Base-by-base conservation (phyloP, 2,113 vertebrate genomes). In the Macroglossus sobrinus region DNA sequence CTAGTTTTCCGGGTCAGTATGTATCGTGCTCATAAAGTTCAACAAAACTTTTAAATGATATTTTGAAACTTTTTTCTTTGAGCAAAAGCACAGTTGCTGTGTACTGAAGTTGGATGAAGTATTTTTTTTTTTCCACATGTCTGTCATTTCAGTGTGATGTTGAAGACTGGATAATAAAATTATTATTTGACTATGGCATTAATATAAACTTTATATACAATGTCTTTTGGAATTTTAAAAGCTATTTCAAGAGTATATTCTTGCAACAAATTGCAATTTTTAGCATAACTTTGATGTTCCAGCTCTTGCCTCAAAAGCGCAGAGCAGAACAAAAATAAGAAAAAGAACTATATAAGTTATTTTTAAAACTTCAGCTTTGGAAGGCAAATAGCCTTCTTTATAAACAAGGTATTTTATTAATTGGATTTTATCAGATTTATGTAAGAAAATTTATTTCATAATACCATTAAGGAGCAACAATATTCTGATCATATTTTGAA, bases 21-120 rank as follows among this genome's bases (percentile, higher is more conserved):
- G 4, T 85, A 47, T 86, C 93, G 43, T 84, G 21, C 7, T 84
- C 3, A 22, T 38, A 84, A 79, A 95, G 30, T 21, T 84, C 74
- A 96, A 85, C 75, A 94, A 94, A 82, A 7, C 15, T 71, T 95
- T 85, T 66, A 89, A 92, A 94, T 38, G 13, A 2, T 55, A 63
- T 80, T 82, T 88, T 86, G 35, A 88, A 96, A 43, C 72, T 89
- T 84, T 82, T 81, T 2, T 61, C 74, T 80, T 76, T 74, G 30
- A 80, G 43, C 21, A 24, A 91, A 95, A 89, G 82, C 19, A 38
- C 66, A 68, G 94, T 81, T 81, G 1, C 16, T 86, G n/a, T 69
- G 30, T 15, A 21, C 38, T 81, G 55, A 94, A 84, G 76, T 94
- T 87, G 35, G n/a, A 69, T 68, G 45, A 80, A 78, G 21, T 16